Evolutionary conservation across 2,113 vertebrate genomes (phyloP), one percentile per base, ranked within the genome.

Genomic region (Plecturocebus donacophilus): DNA sequence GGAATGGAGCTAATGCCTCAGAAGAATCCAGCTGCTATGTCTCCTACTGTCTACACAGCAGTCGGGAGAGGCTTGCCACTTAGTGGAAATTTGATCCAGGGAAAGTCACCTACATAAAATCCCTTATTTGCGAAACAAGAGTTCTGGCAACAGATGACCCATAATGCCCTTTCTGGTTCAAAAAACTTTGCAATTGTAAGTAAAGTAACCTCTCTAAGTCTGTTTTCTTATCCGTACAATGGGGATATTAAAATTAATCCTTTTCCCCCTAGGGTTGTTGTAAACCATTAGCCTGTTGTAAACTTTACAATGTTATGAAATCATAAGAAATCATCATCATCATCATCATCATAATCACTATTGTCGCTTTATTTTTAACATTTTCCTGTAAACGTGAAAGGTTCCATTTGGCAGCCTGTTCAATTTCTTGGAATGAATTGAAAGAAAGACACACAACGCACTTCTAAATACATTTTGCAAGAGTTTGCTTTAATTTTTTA

Each of bases 401-500:
- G 2, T 81, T 88, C 8, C 23, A 54, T 52, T 82, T 56, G 5
- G 64, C 4, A 90, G 70, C 11, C 10, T 49, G 27, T 73, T 94
- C 30, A 54, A 19, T 96, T 96, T 96, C 54, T 85, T 90, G 70
- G 23, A 82, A 30, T 75, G 38, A 23, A 42, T 61, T 68, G 30
- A 85, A 79, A 83, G 17, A 94, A 68, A 70, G 19, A 49, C 71
- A 76, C 2, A 56, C 35, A 56, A 85, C 70, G 17, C 4, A 38
- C 87, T 92, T 82, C 79, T 38, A 86, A 81, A 81, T 21, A 20
- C 6, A 73, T 86, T 90, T 93, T 73, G 4, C 92, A 52, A 86
- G 32, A 66, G 14, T 95, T 76, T n/a, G 3, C 47, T 92, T 88
- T 76, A 97, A 95, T 93, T 54, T 82, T 89, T 87, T 30, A 64